Base-by-base conservation (phyloP, 1,140 invertebrate genomes). In the Drosophila prosaltans region DNA sequence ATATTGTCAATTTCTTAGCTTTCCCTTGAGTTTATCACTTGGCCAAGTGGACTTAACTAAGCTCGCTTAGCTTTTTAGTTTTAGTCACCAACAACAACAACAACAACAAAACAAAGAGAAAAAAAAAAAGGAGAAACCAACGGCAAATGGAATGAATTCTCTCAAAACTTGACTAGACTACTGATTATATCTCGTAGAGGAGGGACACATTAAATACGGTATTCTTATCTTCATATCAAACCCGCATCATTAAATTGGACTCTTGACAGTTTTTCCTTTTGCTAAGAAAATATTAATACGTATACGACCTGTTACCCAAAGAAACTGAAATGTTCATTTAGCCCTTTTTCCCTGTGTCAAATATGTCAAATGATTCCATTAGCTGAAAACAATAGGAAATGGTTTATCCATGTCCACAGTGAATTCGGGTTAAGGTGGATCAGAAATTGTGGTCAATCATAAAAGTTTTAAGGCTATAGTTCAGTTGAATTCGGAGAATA, bases 1-100 rank as follows among this genome's bases (percentile, higher is more conserved):
- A 26, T 24, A 3, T 69, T 86, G 82, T 65, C 81, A 84, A 84
- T 85, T 85, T 80, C n/a, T 36, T 36, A 65, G 81, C 65, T 51
- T 51, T 60, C 10, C 43, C 9, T 45, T 43, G 69, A 55, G 78
- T 81, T 85, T 85, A 85, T 85, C 81, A 77, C 74, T 73, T 79
- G 67, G 2, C 75, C 57, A 82, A 85, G 83, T 82, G 86, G 86
- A 86, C 79, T 82, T 69, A 75, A 79, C 78, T 77, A 68, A 71
- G 78, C 68, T 78, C 71, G 79, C 88, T 84, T 84, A 84, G 78
- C 81, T 85, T 84, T 62, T 65, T 69, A 58, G 67, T 72, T 36
- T 58, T 8, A 40, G 65, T 66, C 3, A 7, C 32, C 32, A 36
- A 30, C 28, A 48, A 48, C 7, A 21, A 30, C 16, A 57, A 61